Conservation (phyloP, 2,888 invertebrate genomes). For the Drosophila nigricruria region DNA sequence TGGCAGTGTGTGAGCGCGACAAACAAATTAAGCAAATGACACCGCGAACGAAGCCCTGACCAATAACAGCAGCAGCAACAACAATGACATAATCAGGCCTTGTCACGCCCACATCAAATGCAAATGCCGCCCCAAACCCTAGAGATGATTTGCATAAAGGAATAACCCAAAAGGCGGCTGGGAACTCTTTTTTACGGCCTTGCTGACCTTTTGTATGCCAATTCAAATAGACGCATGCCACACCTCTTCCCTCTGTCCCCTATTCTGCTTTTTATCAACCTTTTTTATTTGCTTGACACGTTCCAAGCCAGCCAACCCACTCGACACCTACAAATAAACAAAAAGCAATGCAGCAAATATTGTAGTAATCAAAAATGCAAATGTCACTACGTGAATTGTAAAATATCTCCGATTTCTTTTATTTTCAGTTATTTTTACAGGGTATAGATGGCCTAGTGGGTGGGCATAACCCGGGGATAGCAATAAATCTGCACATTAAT, state of each 20-base stretch:
- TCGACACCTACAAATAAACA: slow-evolving; percentile 36
- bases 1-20: slow-evolving; percentile 28
- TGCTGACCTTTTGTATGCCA: slow-evolving; percentile 57
- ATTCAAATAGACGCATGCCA: slow-evolving; percentile 30
- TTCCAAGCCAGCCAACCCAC: slow-evolving; percentile 33
- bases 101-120: slow-evolving; percentile 34
- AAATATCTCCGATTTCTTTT: slow-evolving; percentile 20
- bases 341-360: slow-evolving; percentile 63
- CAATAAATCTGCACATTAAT: slow-evolving; percentile 62
- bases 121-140: slow-evolving; percentile 22
- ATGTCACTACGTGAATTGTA: slow-evolving; percentile 68
- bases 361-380: slow-evolving; percentile 75
- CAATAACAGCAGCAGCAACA: slow-evolving; percentile 20
- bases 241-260: neutral
- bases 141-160: slow-evolving; percentile 67
- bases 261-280: slow-evolving; percentile 7
- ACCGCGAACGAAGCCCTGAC: slow-evolving; percentile 39
- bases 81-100: slow-evolving; percentile 44
- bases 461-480: neutral
- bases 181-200: slow-evolving; percentile 38
- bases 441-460: neutral
- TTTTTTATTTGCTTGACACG: slow-evolving; percentile 72
- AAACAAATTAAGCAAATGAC: slow-evolving; percentile 58
- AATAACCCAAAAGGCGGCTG: slow-evolving; percentile 49
- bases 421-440: neutral